These are phyloP conservation scores for Morpho deidamia DNA, from an alignment of 2,888 invertebrate genomes.

Conservation along the genomic window DNA sequence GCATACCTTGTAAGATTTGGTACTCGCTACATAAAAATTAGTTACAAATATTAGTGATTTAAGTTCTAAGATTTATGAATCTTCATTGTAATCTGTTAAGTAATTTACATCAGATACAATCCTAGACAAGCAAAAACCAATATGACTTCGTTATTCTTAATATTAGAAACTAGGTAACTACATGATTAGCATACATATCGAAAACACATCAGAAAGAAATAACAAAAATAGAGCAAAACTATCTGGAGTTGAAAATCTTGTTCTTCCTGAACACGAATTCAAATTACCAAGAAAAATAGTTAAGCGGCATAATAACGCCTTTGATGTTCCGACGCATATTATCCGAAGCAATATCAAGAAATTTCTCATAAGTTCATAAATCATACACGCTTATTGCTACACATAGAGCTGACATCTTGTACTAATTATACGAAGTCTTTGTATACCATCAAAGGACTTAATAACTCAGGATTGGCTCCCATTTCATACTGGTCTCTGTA, in stretches of 20 bases:
- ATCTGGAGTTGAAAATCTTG: background rate
- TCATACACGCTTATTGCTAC: slow-evolving; percentile 27
- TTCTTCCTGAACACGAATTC: slow-evolving; percentile 2
- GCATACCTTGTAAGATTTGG: no score
- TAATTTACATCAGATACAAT: no score
- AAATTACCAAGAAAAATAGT: slow-evolving; percentile 1
- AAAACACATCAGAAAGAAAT: no score
- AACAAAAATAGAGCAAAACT: no score
- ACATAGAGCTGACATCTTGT: slow-evolving; percentile 19
- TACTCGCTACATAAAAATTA: no score
- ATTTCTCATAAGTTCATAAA: slow-evolving; percentile 23
- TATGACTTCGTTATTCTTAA: no score
- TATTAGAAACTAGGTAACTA: no score
- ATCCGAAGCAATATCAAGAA: slow-evolving; percentile 10
- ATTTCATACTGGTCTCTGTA: slow-evolving; percentile 10
- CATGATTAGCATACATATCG: no score
- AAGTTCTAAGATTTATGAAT: no score
- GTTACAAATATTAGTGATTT: no score
- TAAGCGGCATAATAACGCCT: background rate
- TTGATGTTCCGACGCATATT: slow-evolving; percentile 13
- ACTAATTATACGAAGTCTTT: slow-evolving; percentile 28
- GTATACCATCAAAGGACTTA: slow-evolving; percentile 27
- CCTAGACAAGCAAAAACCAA: no score
- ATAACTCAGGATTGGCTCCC: slow-evolving; percentile 13
- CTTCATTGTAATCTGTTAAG: no score